Conservation (phyloP, 2,113 vertebrate species). For the Otocyon megalotis region DNA sequence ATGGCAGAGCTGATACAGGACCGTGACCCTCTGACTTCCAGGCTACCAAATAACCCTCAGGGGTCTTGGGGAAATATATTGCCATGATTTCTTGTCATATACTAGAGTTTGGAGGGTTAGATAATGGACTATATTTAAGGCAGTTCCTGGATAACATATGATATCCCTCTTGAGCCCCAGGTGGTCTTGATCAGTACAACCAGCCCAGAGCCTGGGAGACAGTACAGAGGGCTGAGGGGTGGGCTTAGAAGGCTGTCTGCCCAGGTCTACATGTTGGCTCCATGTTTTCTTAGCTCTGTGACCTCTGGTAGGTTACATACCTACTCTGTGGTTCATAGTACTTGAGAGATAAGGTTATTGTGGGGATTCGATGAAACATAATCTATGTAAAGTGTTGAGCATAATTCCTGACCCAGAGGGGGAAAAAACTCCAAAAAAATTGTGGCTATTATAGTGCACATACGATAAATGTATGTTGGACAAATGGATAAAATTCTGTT, state of each 20-base stretch:
- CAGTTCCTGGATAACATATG: background rate
- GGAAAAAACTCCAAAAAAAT: background rate
- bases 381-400: background rate
- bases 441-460: background rate
- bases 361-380: background rate
- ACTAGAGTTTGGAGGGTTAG: background rate
- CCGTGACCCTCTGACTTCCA: background rate
- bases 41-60: background rate
- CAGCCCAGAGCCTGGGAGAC: background rate
- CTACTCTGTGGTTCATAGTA: background rate
- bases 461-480: background rate
- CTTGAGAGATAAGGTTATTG: background rate
- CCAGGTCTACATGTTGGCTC: fast-evolving
- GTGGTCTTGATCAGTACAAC: background rate
- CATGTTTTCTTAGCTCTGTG: background rate
- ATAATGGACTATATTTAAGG: background rate
- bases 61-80: background rate
- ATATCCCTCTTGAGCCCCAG: background rate
- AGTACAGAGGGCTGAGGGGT: background rate
- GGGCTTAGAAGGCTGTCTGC: background rate
- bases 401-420: background rate
- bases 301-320: background rate
- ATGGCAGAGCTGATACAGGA: background rate
- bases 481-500: background rate
- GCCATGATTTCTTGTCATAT: background rate